Evolutionary conservation across 2,888 invertebrate species (phyloP).

Genomic region (Drosophila lacicola): DNA sequence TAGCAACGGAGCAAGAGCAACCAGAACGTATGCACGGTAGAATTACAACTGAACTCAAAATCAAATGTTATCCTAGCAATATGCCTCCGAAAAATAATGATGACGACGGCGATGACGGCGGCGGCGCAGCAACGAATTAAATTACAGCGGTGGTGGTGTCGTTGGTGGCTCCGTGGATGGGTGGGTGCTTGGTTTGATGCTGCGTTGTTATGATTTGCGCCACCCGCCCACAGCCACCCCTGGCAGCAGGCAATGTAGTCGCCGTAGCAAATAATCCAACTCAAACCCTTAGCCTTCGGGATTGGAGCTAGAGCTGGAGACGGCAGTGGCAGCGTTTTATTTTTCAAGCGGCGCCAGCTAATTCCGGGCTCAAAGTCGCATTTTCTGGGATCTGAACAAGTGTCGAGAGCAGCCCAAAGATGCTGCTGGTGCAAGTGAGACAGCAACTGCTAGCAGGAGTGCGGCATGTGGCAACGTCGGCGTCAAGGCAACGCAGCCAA

Average conservation of each 20-base stretch:
- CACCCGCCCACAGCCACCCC: conserved; percentile 36
- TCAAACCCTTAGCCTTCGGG: conserved; percentile 38
- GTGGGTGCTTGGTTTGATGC: conserved; percentile 30
- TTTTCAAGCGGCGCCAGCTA: conserved; percentile 72
- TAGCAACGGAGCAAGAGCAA: conserved; percentile 84
- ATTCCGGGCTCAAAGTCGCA: conserved; percentile 82
- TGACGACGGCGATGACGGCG: conserved; percentile 57
- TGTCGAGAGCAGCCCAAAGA: conserved; percentile 50
- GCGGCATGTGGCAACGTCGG: conserved; percentile 53
- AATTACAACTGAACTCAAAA: conserved; percentile 86
- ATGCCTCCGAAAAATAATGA: conserved; percentile 83
- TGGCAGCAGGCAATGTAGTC: conserved; percentile 31
- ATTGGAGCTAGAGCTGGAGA: conserved; percentile 4
- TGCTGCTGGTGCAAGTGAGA: conserved; percentile 53
- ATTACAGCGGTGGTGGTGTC: conserved; percentile 54
- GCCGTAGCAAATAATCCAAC: conserved; percentile 76
- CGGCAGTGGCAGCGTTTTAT: conserved; percentile 46
- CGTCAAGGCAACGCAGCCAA: conserved; percentile 77
- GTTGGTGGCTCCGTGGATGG: conserved; percentile 26
- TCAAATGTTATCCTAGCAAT: conserved; percentile 86
- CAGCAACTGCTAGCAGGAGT: conserved; percentile 42
- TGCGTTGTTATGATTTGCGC: conserved; percentile 74
- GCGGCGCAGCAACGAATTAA: conserved; percentile 75
- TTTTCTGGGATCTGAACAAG: conserved; percentile 77
- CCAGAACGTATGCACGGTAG: conserved; percentile 85